Evolutionary conservation across 2,113 vertebrate species (phyloP).

Genomic region (Gyps fulvus): DNA sequence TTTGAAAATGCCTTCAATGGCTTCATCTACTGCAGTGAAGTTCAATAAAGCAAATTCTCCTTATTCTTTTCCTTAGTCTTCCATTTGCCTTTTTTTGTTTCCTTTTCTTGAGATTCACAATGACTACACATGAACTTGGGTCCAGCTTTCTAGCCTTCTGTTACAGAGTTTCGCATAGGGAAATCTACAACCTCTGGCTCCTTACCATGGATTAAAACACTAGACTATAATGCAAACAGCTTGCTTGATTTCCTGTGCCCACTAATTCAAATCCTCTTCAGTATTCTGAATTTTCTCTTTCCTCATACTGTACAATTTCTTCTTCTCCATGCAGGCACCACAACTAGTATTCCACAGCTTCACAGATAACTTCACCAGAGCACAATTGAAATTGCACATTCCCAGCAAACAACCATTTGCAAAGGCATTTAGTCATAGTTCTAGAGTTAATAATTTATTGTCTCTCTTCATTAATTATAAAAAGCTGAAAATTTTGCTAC

Average conservation of each 20-base stretch:
- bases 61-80: background rate
- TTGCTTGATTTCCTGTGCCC: background rate
- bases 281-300: background rate
- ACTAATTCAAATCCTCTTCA: background rate
- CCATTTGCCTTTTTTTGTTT: too few relatives aligned
- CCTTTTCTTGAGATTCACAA: background rate
- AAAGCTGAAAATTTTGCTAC: conserved; percentile 9
- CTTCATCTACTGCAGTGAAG: background rate
- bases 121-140: background rate
- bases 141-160: background rate
- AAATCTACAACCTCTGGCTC: background rate
- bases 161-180: background rate
- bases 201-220: background rate
- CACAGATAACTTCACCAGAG: background rate
- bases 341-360: background rate
- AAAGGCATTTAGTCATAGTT: background rate
- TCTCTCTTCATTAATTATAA: conserved; percentile 30
- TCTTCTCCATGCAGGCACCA: background rate
- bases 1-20: background rate
- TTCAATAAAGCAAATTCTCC: background rate
- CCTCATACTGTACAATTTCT: background rate
- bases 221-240: background rate
- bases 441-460: conserved; percentile 52
- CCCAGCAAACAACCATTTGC: background rate
- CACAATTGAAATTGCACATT: background rate